These are phyloP conservation scores for Microplitis manilae DNA, from an alignment of 2,888 invertebrate species.

Conservation along the genomic window DNA sequence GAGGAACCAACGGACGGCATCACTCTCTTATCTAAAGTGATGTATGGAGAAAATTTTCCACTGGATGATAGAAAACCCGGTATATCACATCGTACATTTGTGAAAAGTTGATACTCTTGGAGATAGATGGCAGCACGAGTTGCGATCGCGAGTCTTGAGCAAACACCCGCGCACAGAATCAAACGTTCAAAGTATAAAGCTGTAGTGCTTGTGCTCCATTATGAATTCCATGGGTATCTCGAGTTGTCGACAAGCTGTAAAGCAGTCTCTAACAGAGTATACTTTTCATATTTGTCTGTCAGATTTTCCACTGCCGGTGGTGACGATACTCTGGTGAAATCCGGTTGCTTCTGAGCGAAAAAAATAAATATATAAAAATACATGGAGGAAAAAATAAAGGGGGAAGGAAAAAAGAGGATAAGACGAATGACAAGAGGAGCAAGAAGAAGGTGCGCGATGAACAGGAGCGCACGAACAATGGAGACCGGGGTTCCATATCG, in stretches of 20 bases:
- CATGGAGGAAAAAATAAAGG: slow-evolving; percentile 41
- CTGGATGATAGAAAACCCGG: slow-evolving; percentile 2
- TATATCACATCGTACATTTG: background rate
- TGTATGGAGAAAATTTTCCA: slow-evolving; percentile 1
- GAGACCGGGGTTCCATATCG: slow-evolving; percentile 62
- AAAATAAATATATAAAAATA: slow-evolving; percentile 27
- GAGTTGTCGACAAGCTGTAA: slow-evolving; percentile 31
- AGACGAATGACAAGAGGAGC: slow-evolving; percentile 43
- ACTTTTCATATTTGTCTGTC: slow-evolving; percentile 27
- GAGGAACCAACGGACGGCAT: slow-evolving; percentile 17
- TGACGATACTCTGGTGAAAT: background rate
- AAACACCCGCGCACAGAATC: background rate
- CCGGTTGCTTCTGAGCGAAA: slow-evolving; percentile 6
- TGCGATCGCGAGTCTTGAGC: background rate
- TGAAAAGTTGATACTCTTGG: slow-evolving; percentile 47
- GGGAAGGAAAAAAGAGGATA: slow-evolving; percentile 3
- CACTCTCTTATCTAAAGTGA: slow-evolving; percentile 9
- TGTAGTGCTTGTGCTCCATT: slow-evolving; percentile 12
- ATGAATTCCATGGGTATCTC: slow-evolving; percentile 35
- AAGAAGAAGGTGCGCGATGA: slow-evolving; percentile 54
- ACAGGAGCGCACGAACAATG: slow-evolving; percentile 62
- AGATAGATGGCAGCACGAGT: slow-evolving; percentile 59
- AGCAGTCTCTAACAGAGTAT: slow-evolving; percentile 17
- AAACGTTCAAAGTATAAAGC: slow-evolving; percentile 10
- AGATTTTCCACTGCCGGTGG: slow-evolving; percentile 15